These are phyloP conservation scores for Lymantria dispar DNA, from an alignment of 2,888 invertebrate genomes.

Conservation along the genomic window DNA sequence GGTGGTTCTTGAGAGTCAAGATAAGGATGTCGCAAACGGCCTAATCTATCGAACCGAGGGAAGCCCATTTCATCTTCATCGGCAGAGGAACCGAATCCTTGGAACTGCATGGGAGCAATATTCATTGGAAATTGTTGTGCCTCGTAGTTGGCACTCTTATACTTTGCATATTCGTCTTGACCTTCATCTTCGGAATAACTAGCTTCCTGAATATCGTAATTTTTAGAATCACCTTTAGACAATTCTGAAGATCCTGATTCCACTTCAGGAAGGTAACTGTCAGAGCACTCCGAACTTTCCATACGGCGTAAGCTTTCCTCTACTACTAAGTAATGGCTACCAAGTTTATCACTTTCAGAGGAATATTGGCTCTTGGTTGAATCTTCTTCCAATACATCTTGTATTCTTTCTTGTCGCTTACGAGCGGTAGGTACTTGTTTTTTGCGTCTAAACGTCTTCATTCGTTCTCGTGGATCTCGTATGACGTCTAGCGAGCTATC, in stretches of 20 bases:
- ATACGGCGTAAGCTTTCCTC: slow-evolving; percentile 76
- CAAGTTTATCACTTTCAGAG: slow-evolving; percentile 74
- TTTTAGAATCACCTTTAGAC: slow-evolving; percentile 78
- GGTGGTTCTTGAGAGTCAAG: slow-evolving; percentile 74
- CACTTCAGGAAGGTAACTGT: slow-evolving; percentile 86
- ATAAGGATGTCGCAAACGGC: slow-evolving; percentile 79
- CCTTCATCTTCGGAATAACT: slow-evolving; percentile 83
- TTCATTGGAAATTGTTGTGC: slow-evolving; percentile 70
- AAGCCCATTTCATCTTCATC: slow-evolving; percentile 87
- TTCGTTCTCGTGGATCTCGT: slow-evolving; percentile 86
- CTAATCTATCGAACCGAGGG: slow-evolving; percentile 83
- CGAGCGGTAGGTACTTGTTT: slow-evolving; percentile 83
- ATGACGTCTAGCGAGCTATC: slow-evolving; percentile 87
- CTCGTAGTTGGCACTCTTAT: slow-evolving; percentile 64
- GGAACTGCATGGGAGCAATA: slow-evolving; percentile 79
- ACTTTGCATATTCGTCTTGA: slow-evolving; percentile 71
- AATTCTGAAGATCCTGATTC: slow-evolving; percentile 84
- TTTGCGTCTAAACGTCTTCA: slow-evolving; percentile 86
- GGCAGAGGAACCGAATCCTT: slow-evolving; percentile 84
- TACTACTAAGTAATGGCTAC: slow-evolving; percentile 60
- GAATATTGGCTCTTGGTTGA: slow-evolving; percentile 77
- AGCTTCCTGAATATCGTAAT: slow-evolving; percentile 63
- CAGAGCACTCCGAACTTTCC: slow-evolving; percentile 85
- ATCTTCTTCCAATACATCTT: slow-evolving; percentile 78
- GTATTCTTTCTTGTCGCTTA: slow-evolving; percentile 81